A percentile compares a stretch with the other conserved stretches of the same genome.
Conservation (phyloP, 2,797 vertebrate genomes). For the Fistularia commersonii region DNA sequence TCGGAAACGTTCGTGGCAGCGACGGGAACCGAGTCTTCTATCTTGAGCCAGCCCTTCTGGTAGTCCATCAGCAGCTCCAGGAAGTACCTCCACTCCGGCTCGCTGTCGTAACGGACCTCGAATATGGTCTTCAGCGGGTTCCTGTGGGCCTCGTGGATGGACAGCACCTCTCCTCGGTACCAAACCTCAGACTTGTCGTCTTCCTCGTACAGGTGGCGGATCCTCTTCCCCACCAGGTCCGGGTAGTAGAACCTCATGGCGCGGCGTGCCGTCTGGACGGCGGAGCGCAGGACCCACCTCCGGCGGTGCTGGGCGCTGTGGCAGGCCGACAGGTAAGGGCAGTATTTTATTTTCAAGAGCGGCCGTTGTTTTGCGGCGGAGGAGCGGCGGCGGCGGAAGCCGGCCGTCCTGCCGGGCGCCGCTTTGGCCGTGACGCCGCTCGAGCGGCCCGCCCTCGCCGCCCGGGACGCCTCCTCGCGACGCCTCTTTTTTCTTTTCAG, state of each 20-base stretch:
- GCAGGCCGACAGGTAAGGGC: conserved; percentile 69
- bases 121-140: conserved; percentile 82
- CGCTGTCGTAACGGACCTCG: conserved; percentile 82
- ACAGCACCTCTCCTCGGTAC: conserved; percentile 78
- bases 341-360: conserved; percentile 73
- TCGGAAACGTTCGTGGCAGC: not conserved
- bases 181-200: conserved; percentile 81
- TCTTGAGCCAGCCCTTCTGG: conserved; percentile 82
- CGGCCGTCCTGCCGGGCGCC: too few species aligned
- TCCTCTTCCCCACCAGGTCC: conserved; percentile 80
- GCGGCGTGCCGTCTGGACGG: conserved; percentile 51
- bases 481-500: conserved; percentile 37
- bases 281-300: conserved; percentile 73
- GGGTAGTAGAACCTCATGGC: conserved; percentile 66
- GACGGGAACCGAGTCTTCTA: conserved; percentile 64
- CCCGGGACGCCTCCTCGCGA: conserved; percentile 46
- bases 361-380: conserved; percentile 51
- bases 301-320: conserved; percentile 59
- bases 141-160: conserved; percentile 71
- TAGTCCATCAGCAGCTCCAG: conserved; percentile 84
- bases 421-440: too few species aligned
- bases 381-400: too few species aligned
- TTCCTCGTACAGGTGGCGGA: conserved; percentile 82
- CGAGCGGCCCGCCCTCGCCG: not conserved
- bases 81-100: conserved; percentile 84